phyloP scores from a whole-genome alignment of 1,140 invertebrate genomes.

The Drosophila serrata region DNA sequence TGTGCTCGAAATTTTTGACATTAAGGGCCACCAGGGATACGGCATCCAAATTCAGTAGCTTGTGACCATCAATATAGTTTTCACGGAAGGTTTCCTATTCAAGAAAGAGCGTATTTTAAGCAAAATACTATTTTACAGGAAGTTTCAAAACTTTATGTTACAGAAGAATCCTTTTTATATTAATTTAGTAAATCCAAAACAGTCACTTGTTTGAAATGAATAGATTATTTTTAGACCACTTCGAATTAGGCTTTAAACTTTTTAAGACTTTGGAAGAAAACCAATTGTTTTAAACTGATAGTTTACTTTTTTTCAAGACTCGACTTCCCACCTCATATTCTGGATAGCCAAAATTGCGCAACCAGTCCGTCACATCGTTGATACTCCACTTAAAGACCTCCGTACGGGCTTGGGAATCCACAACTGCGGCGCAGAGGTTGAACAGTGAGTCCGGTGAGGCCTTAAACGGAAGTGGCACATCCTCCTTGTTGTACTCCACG shows the following conservation, averaged over 20 bases:
- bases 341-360: constrained; percentile 68
- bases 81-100: constrained; percentile 71
- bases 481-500: constrained; percentile 64
- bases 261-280: too few relatives aligned
- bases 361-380: constrained; percentile 70
- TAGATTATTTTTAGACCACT: too few relatives aligned
- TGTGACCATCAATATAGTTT: constrained; percentile 77
- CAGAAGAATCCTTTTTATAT: too few relatives aligned
- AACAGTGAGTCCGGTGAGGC: constrained; percentile 69
- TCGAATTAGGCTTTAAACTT: too few relatives aligned
- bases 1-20: constrained; percentile 75
- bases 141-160: not conserved
- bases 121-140: rapidly evolving
- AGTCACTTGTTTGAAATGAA: too few relatives aligned
- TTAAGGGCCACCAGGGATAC: constrained; percentile 71
- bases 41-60: constrained; percentile 73
- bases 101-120: not conserved
- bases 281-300: too few relatives aligned
- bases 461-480: constrained; percentile 66
- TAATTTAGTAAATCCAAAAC: too few relatives aligned
- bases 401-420: constrained; percentile 67
- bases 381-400: constrained; percentile 77
- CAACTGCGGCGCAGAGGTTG: constrained; percentile 56
- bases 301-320: too few relatives aligned
- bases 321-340: constrained; percentile 82